A percentile compares a stretch with the other conserved stretches of the same genome.
phyloP scores from a whole-genome alignment of 2,888 invertebrate genomes.

The Drosophila peninsularis region DNA sequence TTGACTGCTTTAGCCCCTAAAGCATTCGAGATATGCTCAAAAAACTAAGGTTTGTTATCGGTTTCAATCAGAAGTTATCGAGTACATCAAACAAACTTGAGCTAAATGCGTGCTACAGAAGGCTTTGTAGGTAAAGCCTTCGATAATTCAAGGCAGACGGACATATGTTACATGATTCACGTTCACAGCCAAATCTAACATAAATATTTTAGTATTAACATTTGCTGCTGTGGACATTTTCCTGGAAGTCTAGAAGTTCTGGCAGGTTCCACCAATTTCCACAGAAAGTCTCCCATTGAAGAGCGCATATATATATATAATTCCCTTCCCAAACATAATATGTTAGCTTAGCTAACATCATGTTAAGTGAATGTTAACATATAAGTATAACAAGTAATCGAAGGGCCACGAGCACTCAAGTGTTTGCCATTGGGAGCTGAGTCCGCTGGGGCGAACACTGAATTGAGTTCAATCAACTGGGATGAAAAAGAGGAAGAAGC shows the following conservation, averaged over 20 bases:
- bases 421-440: slow-evolving; percentile 4
- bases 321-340: not conserved
- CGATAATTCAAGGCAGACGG: no score
- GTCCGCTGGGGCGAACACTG: not conserved
- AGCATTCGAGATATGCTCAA: no score
- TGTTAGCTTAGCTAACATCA: not conserved
- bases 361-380: slow-evolving; percentile 12
- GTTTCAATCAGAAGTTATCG: no score
- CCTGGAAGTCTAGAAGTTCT: not conserved
- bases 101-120: no score
- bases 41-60: no score
- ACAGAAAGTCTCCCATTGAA: not conserved
- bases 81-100: no score
- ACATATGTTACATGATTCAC: no score
- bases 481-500: not conserved
- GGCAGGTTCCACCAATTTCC: not conserved
- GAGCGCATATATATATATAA: not conserved
- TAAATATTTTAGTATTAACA: not conserved
- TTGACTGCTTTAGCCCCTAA: no score
- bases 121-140: no score
- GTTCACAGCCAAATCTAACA: not conserved
- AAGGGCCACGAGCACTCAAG: slow-evolving; percentile 4
- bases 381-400: not conserved
- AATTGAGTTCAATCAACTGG: slow-evolving; percentile 48
- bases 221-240: not conserved